phyloP scores from a whole-genome alignment of 2,888 invertebrate species.

The Dascillus cervinus region DNA sequence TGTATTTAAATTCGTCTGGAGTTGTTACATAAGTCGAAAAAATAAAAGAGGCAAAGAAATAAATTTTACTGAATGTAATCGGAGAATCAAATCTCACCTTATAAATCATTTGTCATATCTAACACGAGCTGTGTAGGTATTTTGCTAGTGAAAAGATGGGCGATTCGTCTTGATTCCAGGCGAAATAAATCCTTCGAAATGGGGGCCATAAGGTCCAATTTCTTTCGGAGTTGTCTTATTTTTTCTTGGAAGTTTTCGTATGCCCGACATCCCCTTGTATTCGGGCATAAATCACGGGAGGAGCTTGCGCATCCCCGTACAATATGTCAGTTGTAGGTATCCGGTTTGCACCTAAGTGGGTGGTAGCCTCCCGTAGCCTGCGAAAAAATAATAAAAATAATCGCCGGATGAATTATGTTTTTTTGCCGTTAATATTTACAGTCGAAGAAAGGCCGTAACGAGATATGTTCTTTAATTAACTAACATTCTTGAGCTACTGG shows the following conservation, averaged over 20 bases:
- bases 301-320: conserved; percentile 33
- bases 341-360: conserved; percentile 37
- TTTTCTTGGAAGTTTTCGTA: conserved; percentile 22
- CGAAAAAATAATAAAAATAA: no score
- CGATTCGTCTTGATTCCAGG: conserved; percentile 14
- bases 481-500: conserved; percentile 17
- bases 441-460: conserved; percentile 12
- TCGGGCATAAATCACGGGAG: conserved; percentile 32
- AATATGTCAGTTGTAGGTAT: conserved; percentile 40
- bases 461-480: conserved; percentile 18
- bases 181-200: conserved; percentile 23
- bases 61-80: conserved; percentile 32
- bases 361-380: no score
- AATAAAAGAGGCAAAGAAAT: conserved; percentile 2
- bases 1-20: no score
- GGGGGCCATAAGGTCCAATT: conserved; percentile 20
- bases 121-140: conserved; percentile 35
- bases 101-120: conserved; percentile 36
- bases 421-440: no score
- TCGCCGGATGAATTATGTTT: no score
- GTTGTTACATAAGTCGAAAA: no score
- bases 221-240: conserved; percentile 15
- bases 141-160: conserved; percentile 29
- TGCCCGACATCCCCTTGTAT: conserved; percentile 31
- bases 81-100: conserved; percentile 29